Evolutionary conservation across 2,113 vertebrate genomes (phyloP).

Genomic region (Myrmophylax atrothorax): DNA sequence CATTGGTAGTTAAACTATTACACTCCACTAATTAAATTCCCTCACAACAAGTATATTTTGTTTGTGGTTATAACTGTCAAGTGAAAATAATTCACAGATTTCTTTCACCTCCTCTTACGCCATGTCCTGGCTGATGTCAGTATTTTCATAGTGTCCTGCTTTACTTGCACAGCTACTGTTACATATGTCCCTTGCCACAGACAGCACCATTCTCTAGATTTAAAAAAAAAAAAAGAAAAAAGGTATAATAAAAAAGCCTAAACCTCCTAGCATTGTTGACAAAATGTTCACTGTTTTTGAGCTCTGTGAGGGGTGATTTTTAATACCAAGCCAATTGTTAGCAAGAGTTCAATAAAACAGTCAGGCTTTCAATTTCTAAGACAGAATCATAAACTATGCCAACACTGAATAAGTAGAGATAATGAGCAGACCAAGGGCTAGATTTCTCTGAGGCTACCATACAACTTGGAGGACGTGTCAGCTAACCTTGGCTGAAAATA

Average conservation of each 20-base stretch:
- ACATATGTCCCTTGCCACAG: not conserved
- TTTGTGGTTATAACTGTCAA: not conserved
- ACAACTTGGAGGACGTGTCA: not conserved
- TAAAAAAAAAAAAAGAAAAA: not conserved
- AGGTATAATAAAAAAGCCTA: not conserved
- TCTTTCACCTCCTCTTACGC: not conserved
- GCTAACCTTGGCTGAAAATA: not conserved
- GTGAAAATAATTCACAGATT: not conserved
- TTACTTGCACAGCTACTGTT: not conserved
- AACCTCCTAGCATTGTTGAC: not conserved
- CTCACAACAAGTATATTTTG: not conserved
- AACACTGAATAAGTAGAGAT: not conserved
- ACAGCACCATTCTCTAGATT: not conserved
- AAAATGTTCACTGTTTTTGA: not conserved
- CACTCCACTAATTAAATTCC: not conserved
- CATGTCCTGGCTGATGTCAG: not conserved
- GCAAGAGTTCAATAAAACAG: conserved; percentile 17
- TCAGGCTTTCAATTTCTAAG: conserved; percentile 2
- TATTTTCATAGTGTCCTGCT: not conserved
- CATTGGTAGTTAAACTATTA: not conserved
- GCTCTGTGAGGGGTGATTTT: not conserved
- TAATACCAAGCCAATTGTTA: not conserved
- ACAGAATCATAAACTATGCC: not conserved
- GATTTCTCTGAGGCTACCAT: not conserved
- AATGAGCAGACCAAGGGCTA: not conserved